Evolutionary conservation across 2,113 vertebrate genomes (phyloP).

Genomic region (Suricata suricatta): DNA sequence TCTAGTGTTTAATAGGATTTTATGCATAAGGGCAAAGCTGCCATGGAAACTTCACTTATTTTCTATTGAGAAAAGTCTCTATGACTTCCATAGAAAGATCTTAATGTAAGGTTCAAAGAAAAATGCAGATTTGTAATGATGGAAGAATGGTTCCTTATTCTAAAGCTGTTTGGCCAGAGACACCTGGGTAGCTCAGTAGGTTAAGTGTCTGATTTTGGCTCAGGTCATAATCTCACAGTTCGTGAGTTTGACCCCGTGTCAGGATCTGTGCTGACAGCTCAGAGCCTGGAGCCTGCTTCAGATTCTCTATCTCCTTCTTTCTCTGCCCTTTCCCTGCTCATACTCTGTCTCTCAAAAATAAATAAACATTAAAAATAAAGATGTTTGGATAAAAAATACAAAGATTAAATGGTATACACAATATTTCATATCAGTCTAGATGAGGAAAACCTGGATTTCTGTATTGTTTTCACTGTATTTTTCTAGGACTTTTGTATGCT

Average conservation of each 20-base stretch:
- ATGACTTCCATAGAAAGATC: neutral
- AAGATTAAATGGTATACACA: conserved; percentile 19
- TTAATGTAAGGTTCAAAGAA: conserved; percentile 32
- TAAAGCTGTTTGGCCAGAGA: neutral
- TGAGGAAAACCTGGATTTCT: neutral
- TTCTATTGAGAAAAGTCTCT: neutral
- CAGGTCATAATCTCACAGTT: too few species aligned
- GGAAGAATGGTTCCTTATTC: neutral
- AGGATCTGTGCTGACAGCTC: too few species aligned
- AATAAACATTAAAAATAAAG: too few species aligned
- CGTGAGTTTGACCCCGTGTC: too few species aligned
- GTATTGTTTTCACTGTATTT: neutral
- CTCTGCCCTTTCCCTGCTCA: too few species aligned
- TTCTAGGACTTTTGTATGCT: neutral
- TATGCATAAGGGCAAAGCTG: neutral
- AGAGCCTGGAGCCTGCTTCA: too few species aligned
- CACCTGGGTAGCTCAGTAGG: too few species aligned
- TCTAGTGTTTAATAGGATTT: neutral
- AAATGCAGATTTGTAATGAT: conserved; percentile 24
- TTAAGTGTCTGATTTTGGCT: too few species aligned
- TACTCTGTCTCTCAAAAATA: too few species aligned
- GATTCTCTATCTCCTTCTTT: too few species aligned
- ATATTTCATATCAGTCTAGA: neutral
- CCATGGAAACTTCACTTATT: conserved; percentile 39
- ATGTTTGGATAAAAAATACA: neutral